phyloP scores from a whole-genome alignment of 2,113 vertebrate species.

The Pelvicachromis taeniatus region DNA sequence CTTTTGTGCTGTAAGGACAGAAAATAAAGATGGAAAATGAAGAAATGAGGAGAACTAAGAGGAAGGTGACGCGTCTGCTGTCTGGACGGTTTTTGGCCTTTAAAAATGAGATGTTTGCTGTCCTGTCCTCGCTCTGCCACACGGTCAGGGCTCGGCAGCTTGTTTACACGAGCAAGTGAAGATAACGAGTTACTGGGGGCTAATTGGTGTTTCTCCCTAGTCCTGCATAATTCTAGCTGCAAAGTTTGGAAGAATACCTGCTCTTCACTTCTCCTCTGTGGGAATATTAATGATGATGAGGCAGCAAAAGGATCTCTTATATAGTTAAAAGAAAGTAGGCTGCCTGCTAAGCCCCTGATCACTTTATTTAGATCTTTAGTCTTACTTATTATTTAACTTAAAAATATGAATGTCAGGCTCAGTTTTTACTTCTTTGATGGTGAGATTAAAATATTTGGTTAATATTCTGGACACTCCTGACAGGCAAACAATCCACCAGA shows the following conservation, averaged over 20 bases:
- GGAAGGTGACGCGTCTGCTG: background rate
- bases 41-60: background rate
- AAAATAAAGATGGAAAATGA: background rate
- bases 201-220: background rate
- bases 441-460: background rate
- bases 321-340: background rate
- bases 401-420: background rate
- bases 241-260: background rate
- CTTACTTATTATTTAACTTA: background rate
- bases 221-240: background rate
- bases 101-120: background rate
- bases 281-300: background rate
- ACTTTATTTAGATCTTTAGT: fast-evolving
- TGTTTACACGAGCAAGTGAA: background rate
- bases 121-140: background rate
- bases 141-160: background rate
- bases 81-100: background rate
- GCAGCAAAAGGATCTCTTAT: background rate
- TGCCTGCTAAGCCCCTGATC: background rate
- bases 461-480: background rate
- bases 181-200: background rate
- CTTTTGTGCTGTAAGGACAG: background rate
- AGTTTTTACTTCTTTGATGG: background rate
- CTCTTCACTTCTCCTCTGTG: background rate
- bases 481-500: background rate